Conservation (phyloP, 2,113 vertebrate species). For the Anoura caudifer region DNA sequence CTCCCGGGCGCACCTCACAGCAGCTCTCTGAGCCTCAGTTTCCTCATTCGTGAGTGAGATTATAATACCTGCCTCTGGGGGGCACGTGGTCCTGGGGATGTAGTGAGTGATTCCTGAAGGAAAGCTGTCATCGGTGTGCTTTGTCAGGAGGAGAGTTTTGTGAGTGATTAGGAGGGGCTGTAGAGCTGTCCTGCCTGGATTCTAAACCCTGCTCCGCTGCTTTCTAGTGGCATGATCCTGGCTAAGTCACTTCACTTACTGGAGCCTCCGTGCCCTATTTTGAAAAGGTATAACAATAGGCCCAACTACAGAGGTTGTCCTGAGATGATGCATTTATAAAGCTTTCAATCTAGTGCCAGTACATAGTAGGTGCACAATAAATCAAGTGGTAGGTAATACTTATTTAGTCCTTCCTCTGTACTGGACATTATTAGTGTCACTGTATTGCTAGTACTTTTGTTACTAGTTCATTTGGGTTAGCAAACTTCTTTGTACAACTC, state of each 20-base stretch:
- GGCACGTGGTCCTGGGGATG: neutral
- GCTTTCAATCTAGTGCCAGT: neutral
- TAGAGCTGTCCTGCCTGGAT: neutral
- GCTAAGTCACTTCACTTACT: neutral
- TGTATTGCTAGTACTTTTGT: neutral
- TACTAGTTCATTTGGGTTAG: neutral
- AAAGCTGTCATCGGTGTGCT: neutral
- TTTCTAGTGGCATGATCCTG: neutral
- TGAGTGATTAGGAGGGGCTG: neutral
- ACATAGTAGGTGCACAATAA: neutral
- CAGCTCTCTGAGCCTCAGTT: neutral
- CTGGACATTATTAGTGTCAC: neutral
- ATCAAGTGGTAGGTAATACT: neutral
- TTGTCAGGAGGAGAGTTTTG: neutral
- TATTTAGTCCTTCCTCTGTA: neutral
- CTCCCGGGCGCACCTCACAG: neutral
- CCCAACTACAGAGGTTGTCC: neutral
- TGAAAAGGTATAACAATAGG: neutral
- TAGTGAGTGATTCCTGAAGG: neutral
- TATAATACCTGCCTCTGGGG: neutral
- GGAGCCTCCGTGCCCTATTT: neutral
- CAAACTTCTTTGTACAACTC: neutral
- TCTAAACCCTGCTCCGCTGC: neutral
- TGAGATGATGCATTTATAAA: neutral
- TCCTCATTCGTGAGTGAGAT: neutral